phyloP scores from a whole-genome alignment of 2,888 invertebrate species.

The Dendrolimus pini region DNA sequence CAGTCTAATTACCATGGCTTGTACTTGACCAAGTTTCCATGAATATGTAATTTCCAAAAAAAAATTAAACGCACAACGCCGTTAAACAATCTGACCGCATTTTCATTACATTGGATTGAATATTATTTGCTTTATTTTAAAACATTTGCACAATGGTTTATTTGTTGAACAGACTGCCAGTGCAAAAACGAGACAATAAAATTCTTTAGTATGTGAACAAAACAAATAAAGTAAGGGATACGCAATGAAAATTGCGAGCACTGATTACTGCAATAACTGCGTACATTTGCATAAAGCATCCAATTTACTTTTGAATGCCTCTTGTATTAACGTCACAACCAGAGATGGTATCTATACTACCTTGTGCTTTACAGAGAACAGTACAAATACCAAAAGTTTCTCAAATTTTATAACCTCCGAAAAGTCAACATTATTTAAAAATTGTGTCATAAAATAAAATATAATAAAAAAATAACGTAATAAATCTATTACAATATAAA shows the following conservation, averaged over 20 bases:
- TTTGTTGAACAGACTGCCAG: too few species aligned
- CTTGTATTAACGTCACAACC: slow-evolving; percentile 3
- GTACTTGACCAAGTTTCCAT: background rate
- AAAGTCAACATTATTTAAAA: background rate
- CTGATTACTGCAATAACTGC: slow-evolving; percentile 16
- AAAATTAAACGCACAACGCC: background rate
- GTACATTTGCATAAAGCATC: slow-evolving; percentile 28
- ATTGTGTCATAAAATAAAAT: too few species aligned
- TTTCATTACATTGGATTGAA: background rate
- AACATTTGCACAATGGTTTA: background rate
- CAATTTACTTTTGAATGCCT: slow-evolving; percentile 21
- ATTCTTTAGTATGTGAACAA: slow-evolving; percentile 7
- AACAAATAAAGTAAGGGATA: slow-evolving; percentile 11
- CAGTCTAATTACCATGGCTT: background rate
- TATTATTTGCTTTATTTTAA: background rate
- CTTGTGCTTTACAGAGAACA: background rate
- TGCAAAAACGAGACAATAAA: background rate
- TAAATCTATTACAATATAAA: too few species aligned
- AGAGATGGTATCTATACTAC: background rate
- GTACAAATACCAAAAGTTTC: background rate
- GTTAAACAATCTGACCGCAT: background rate
- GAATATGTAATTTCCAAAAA: background rate
- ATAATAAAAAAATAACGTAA: too few species aligned
- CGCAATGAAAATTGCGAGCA: slow-evolving; percentile 19
- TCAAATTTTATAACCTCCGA: background rate